phyloP scores from a whole-genome alignment of 2,888 invertebrate species.

The Lepidochrysops patricia region DNA sequence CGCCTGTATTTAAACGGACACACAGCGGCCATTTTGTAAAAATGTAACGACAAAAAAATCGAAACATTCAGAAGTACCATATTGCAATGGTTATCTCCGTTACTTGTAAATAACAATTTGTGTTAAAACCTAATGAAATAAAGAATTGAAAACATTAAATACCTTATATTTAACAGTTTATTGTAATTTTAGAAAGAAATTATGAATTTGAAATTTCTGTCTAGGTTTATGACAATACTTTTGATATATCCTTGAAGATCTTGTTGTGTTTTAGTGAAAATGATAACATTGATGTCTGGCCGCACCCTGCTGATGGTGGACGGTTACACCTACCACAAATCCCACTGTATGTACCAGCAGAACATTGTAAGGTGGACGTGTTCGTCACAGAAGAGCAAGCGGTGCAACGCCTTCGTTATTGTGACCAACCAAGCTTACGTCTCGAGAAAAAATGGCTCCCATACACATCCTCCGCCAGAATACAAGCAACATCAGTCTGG shows the following conservation, averaged over 20 bases:
- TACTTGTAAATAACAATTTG: no score
- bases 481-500: background rate
- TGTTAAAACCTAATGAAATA: no score
- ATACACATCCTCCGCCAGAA: background rate
- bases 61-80: no score
- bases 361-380: conserved; percentile 25
- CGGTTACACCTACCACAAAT: conserved; percentile 27
- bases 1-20: conserved; percentile 22
- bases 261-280: conserved; percentile 5
- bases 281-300: conserved; percentile 3
- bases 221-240: background rate
- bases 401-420: conserved; percentile 16
- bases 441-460: conserved; percentile 1
- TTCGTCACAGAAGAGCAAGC: conserved; percentile 23
- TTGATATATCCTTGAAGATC: background rate
- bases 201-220: no score
- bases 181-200: no score
- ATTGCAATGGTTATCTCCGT: no score
- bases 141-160: no score
- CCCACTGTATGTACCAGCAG: conserved; percentile 18
- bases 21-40: conserved; percentile 19
- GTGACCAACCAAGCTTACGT: conserved; percentile 4
- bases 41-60: background rate
- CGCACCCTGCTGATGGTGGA: conserved; percentile 22
- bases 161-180: no score